Evolutionary conservation across 2,888 invertebrate genomes (phyloP).

Genomic region (Calameuta filiformis): DNA sequence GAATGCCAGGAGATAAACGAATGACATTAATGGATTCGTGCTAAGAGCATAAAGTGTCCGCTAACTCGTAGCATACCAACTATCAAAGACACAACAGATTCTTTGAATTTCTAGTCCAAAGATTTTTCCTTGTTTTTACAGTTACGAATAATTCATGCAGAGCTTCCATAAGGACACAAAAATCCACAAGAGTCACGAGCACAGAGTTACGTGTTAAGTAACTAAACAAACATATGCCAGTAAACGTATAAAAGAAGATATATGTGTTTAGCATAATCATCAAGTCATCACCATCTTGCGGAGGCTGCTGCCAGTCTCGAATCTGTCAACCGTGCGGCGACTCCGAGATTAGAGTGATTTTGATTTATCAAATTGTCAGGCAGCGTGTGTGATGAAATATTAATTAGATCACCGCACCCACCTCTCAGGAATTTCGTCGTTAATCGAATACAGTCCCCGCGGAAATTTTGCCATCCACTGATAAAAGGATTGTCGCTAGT

Average conservation of each 20-base stretch:
- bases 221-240: not conserved
- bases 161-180: not conserved
- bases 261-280: not conserved
- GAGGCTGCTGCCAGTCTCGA: not conserved
- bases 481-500: not conserved
- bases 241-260: not conserved
- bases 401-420: constrained; percentile 3
- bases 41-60: not conserved
- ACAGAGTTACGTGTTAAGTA: not conserved
- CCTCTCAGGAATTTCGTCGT: not conserved
- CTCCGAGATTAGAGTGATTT: not conserved
- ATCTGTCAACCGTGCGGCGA: not conserved
- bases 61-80: not conserved
- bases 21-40: not conserved
- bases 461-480: not conserved
- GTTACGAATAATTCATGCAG: not conserved
- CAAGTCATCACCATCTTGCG: not conserved
- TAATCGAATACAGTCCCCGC: not conserved
- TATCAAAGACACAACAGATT: not conserved
- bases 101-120: not conserved
- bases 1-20: not conserved
- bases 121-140: not conserved
- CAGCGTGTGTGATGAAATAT: not conserved
- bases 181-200: not conserved
- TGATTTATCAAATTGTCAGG: constrained; percentile 1